Percentiles rank a stretch among this genome's conserved stretches.
These are phyloP conservation scores for Hapalemur alaotrensis DNA, from an alignment of 2,797 vertebrate species.

Conservation along the genomic window DNA sequence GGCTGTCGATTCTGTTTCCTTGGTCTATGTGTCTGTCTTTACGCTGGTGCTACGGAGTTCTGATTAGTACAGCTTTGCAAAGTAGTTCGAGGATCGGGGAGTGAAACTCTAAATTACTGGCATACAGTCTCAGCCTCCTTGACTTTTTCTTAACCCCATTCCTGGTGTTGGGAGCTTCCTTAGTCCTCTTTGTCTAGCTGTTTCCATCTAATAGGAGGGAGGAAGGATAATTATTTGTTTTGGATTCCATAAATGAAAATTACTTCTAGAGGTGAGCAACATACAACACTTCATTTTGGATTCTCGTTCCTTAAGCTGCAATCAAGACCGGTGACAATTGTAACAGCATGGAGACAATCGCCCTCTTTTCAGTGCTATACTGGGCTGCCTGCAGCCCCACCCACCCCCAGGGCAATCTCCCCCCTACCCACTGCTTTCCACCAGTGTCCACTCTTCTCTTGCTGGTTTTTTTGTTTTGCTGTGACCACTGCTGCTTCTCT, in stretches of 20 bases:
- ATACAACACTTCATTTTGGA: neutral
- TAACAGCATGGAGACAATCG: neutral
- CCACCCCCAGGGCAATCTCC: rapidly evolving
- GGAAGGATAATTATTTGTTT: neutral
- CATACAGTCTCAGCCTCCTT: neutral
- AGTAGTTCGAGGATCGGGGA: neutral
- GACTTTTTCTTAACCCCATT: neutral
- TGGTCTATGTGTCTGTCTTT: neutral
- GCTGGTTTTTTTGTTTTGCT: neutral
- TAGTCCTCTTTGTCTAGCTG: neutral
- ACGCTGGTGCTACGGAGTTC: neutral
- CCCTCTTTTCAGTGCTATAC: neutral
- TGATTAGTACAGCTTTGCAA: neutral
- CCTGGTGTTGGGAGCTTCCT: neutral
- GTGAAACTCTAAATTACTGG: neutral
- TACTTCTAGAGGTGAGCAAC: neutral
- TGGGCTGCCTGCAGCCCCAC: neutral
- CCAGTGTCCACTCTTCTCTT: neutral
- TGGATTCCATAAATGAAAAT: neutral
- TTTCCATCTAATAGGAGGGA: neutral
- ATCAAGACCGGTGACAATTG: neutral
- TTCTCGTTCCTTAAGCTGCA: neutral
- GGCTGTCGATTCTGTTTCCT: neutral
- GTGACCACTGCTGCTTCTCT: neutral
- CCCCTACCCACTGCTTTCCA: rapidly evolving